Conservation (phyloP, 2,797 vertebrate species). For the Anas bernieri region DNA sequence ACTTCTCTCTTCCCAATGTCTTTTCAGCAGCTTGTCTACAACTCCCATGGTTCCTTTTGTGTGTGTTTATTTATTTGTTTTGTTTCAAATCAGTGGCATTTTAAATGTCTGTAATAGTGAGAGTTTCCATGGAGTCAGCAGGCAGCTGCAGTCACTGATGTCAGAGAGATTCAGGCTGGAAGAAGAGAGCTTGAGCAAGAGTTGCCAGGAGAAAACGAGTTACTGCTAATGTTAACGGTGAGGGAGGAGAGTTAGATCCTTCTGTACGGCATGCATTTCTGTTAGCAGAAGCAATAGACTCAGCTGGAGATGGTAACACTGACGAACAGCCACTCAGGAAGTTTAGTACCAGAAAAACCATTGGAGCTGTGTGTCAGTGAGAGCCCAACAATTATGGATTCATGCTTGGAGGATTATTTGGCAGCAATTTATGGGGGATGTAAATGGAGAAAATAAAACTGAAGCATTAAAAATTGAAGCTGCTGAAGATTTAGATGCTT, state of each 20-base stretch:
- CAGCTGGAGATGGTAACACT: not conserved
- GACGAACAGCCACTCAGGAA: not conserved
- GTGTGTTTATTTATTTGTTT: not conserved
- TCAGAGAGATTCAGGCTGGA: not conserved
- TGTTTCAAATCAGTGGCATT: not conserved
- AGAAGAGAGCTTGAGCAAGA: not conserved
- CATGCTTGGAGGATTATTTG: not conserved
- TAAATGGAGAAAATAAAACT: not conserved
- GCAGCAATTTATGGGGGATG: not conserved
- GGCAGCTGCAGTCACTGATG: not conserved
- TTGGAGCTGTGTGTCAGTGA: not conserved
- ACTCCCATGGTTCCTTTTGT: accelerated
- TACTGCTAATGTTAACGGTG: not conserved
- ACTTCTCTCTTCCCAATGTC: not conserved
- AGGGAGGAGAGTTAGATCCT: not conserved
- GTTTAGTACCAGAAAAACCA: accelerated
- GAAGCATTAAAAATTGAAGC: not conserved
- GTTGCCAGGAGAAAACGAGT: not conserved
- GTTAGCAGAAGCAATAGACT: not conserved
- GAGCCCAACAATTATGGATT: not conserved
- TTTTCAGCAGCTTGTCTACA: not conserved
- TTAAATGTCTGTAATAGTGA: not conserved
- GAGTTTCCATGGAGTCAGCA: not conserved
- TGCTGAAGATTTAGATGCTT: not conserved
- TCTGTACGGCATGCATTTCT: not conserved